Evolutionary conservation across 2,888 invertebrate genomes (phyloP).

Genomic region (Dioctria linearis): DNA sequence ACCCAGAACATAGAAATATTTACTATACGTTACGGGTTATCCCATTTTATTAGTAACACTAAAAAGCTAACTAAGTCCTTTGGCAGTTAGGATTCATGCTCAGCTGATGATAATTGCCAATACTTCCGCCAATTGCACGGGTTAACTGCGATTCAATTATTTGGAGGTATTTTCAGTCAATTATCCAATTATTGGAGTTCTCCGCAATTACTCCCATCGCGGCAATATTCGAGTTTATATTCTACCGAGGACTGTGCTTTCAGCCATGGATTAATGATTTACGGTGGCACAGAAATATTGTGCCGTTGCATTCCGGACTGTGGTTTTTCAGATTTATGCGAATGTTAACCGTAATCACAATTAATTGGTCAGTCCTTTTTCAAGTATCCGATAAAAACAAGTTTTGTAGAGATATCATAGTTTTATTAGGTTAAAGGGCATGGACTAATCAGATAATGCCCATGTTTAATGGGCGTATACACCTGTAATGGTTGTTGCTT

Average conservation of each 20-base stretch:
- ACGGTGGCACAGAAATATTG: slow-evolving; percentile 51
- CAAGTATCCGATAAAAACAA: slow-evolving; percentile 18
- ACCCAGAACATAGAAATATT: no score
- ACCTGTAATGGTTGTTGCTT: slow-evolving; percentile 20
- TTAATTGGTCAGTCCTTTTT: slow-evolving; percentile 50
- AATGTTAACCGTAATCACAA: slow-evolving; percentile 40
- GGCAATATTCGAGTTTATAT: slow-evolving; percentile 1
- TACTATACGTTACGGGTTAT: no score
- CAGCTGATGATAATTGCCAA: slow-evolving; percentile 42
- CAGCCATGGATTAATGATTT: slow-evolving; percentile 43
- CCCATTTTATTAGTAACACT: not conserved
- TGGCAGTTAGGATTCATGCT: slow-evolving; percentile 44
- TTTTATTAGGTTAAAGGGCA: slow-evolving; percentile 43
- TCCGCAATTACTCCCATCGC: slow-evolving; percentile 46
- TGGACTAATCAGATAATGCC: slow-evolving; percentile 33
- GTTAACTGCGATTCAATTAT: slow-evolving; percentile 48
- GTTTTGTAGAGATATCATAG: slow-evolving; percentile 32
- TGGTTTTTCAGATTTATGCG: slow-evolving; percentile 47
- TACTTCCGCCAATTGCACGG: slow-evolving; percentile 49
- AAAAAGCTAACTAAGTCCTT: slow-evolving; percentile 18
- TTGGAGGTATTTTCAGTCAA: slow-evolving; percentile 53
- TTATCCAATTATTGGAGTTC: slow-evolving; percentile 52
- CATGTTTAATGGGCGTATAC: slow-evolving; percentile 5
- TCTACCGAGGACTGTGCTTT: slow-evolving; percentile 13
- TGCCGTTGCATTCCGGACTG: slow-evolving; percentile 44